These are phyloP conservation scores for Clarias laeviceps DNA, from an alignment of 2,797 vertebrate species.

Conservation along the genomic window DNA sequence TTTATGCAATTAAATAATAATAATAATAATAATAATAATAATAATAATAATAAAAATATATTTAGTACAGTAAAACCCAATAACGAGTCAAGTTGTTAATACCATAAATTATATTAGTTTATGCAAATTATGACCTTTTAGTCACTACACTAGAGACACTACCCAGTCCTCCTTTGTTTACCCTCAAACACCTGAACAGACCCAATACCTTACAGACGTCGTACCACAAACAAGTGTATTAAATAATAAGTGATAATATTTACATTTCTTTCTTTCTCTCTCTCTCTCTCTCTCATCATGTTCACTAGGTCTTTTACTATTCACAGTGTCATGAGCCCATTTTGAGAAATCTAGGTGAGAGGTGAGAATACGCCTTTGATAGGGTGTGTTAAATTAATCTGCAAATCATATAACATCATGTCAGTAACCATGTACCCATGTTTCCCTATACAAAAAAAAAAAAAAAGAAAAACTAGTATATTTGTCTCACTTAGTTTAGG, in stretches of 20 bases:
- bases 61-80: too few relatives aligned
- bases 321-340: not conserved
- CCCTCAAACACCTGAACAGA: constrained; percentile 32
- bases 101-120: not conserved
- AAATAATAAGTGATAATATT: not conserved
- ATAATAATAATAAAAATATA: too few relatives aligned
- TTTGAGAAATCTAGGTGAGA: not conserved
- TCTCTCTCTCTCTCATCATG: too few relatives aligned
- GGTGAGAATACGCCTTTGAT: not conserved
- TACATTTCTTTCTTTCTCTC: not conserved
- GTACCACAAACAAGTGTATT: not conserved
- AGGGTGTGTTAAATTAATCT: not conserved
- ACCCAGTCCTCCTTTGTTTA: constrained; percentile 19
- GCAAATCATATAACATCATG: not conserved
- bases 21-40: too few relatives aligned
- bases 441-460: not conserved
- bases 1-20: not conserved
- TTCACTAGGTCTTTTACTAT: not conserved
- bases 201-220: not conserved
- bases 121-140: not conserved
- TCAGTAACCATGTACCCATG: not conserved
- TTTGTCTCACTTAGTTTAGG: not conserved
- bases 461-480: not conserved
- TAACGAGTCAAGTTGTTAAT: not conserved
- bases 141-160: not conserved